These are phyloP conservation scores for Hormaphis cornu DNA, from an alignment of 1,140 invertebrate genomes.

Conservation along the genomic window DNA sequence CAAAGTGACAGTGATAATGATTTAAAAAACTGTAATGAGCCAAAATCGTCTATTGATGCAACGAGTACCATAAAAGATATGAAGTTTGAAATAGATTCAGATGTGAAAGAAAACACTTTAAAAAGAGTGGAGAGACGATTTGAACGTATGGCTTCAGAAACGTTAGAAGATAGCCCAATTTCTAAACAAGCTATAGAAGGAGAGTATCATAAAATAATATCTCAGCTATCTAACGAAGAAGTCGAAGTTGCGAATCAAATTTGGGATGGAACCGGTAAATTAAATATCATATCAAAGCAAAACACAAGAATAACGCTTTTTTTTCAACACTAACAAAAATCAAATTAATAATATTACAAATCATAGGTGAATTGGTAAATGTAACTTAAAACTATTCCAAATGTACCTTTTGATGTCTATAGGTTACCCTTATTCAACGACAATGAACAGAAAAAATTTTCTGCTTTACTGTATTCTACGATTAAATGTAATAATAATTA, in stretches of 20 bases:
- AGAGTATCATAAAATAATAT: constrained; percentile 46
- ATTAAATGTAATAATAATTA: not conserved
- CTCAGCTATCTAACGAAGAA: constrained; percentile 46
- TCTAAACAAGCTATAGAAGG: constrained; percentile 39
- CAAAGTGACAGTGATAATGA: constrained; percentile 27
- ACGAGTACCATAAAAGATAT: not conserved
- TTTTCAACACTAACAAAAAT: constrained; percentile 8
- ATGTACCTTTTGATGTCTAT: too few relatives aligned
- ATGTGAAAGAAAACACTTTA: constrained; percentile 12
- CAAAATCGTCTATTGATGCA: not conserved
- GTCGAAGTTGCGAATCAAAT: constrained; percentile 44
- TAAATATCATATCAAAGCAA: constrained; percentile 34
- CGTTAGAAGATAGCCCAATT: constrained; percentile 35
- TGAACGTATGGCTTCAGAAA: constrained; percentile 49
- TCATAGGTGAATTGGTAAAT: too few relatives aligned
- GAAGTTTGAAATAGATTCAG: not conserved
- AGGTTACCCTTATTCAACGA: too few relatives aligned
- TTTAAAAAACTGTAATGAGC: not conserved
- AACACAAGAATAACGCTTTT: not conserved
- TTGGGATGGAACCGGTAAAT: constrained; percentile 44
- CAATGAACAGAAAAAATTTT: too few relatives aligned
- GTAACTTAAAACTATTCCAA: too few relatives aligned
- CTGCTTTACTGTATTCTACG: too few relatives aligned
- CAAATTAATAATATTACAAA: too few relatives aligned
- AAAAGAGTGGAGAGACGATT: constrained; percentile 48